Percentiles rank a stretch among this genome's conserved stretches.
phyloP scores from a whole-genome alignment of 2,113 vertebrate species.

The Coreoperca whiteheadi region DNA sequence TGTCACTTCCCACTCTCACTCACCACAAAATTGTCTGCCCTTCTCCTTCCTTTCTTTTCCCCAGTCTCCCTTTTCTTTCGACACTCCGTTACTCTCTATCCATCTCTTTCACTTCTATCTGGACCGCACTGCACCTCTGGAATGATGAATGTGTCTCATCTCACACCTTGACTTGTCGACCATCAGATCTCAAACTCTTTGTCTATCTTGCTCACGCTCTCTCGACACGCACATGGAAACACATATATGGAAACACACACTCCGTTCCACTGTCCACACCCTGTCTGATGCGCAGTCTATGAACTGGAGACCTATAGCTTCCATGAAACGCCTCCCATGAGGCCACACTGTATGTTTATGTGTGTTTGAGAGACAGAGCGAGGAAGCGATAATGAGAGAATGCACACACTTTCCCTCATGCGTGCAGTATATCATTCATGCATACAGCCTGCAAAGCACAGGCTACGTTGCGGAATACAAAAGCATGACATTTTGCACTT shows the following conservation, averaged over 20 bases:
- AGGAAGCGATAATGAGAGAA: background rate
- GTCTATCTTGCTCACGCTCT: slow-evolving; percentile 25
- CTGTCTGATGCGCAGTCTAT: slow-evolving; percentile 58
- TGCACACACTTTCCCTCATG: background rate
- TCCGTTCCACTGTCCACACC: slow-evolving; percentile 29
- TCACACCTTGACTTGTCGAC: slow-evolving; percentile 51
- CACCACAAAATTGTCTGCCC: background rate
- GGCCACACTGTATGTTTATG: slow-evolving; percentile 12
- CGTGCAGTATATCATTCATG: slow-evolving; percentile 12
- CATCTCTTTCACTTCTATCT: slow-evolving; percentile 25
- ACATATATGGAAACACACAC: slow-evolving; percentile 6
- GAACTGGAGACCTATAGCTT: slow-evolving; percentile 48
- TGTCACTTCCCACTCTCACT: slow-evolving; percentile 26
- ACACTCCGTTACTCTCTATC: slow-evolving; percentile 23
- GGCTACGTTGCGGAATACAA: slow-evolving; percentile 3
- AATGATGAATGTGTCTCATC: slow-evolving; percentile 47
- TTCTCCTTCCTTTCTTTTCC: slow-evolving; percentile 1
- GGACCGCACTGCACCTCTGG: slow-evolving; percentile 3
- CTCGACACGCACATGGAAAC: slow-evolving; percentile 1
- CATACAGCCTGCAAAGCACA: background rate
- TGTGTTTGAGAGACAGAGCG: slow-evolving; percentile 28
- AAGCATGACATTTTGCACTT: background rate
- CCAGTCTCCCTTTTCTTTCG: background rate
- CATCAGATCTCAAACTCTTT: slow-evolving; percentile 34
- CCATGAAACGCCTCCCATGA: slow-evolving; percentile 41